Base-by-base conservation (phyloP, 2,888 invertebrate species). In the Linyphia triangularis region DNA sequence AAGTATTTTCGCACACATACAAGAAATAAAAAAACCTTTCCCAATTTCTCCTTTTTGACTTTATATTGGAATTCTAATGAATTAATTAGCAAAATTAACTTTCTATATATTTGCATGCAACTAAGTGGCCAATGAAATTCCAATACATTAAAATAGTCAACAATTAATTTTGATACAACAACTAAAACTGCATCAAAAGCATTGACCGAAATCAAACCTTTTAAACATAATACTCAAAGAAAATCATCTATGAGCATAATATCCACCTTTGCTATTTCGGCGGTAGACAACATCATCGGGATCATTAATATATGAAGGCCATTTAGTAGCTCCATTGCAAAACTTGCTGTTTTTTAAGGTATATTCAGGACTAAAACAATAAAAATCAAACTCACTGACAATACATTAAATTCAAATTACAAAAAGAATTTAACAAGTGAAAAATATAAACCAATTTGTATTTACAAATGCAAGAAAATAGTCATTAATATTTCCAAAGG, bases 281-380 rank as follows among this genome's bases (percentile, higher is more conserved):
- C 51, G 61, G 24, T 37, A 51, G 40, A 26, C 63, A n/a, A 63
- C 16, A 61, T 26, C 22, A 16, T 61, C 61, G 9, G 22, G 24
- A 5, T 16, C 16, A 33, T 9, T 37, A 7, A 19, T 77, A 4
- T 57, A 59, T n/a, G 30, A 22, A 16, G 61, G 59, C 5, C 51
- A 19, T 43, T 81, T 57, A 24, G 67, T 33, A 59, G 81, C 67
- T 73, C 86, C 86, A 75, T 88, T 88, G 51, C 81, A 88, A 67
- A 82, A 67, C 22, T 37, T 24, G 30, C 75, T 75, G 75, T 81
- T 88, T 81, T 69, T 82, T 5, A 57, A 51, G 69, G 33, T 70
- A 67, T 61, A 37, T 67, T 70, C 40, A 7, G 86, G 81, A 59
- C 86, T 88, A 24, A 37, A 85, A 75, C 65, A 26, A 57, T 24